A percentile compares a stretch with the other conserved stretches of the same genome.
These are phyloP conservation scores for Ladona fulva DNA, from an alignment of 1,140 invertebrate species.

Conservation along the genomic window DNA sequence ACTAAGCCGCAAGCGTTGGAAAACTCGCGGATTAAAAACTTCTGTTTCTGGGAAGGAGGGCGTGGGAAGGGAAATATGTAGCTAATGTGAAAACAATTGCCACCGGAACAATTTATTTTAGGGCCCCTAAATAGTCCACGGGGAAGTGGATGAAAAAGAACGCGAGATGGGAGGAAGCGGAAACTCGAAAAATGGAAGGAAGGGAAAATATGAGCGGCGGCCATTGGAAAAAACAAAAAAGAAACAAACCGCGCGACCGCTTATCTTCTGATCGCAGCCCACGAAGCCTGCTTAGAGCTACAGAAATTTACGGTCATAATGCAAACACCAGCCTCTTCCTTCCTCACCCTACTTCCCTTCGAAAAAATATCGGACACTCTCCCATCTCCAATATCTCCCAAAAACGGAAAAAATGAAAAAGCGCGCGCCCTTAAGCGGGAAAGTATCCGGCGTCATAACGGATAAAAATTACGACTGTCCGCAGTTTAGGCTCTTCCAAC, in stretches of 20 bases:
- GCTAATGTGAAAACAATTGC: neutral
- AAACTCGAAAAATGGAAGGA: neutral
- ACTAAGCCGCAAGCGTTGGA: no score
- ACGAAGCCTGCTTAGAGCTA: neutral
- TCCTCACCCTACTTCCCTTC: neutral
- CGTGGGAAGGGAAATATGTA: no score
- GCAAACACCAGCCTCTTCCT: neutral
- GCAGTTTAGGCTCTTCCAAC: no score
- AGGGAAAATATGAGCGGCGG: neutral
- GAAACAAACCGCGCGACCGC: neutral
- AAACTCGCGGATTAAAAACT: no score
- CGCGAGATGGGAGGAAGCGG: neutral
- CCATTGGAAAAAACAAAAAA: neutral
- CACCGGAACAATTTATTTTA: neutral
- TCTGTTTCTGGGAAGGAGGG: no score
- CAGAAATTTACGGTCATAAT: conserved; percentile 3
- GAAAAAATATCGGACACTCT: neutral
- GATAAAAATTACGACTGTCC: no score
- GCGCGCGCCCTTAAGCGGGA: no score
- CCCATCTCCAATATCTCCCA: neutral
- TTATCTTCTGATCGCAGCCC: conserved; percentile 7
- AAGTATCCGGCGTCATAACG: no score
- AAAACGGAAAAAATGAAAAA: neutral
- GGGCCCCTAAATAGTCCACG: neutral
- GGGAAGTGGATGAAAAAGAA: neutral